These are phyloP conservation scores for Stomatorhinus ivindoensis DNA, from an alignment of 2,113 vertebrate genomes.

Conservation along the genomic window DNA sequence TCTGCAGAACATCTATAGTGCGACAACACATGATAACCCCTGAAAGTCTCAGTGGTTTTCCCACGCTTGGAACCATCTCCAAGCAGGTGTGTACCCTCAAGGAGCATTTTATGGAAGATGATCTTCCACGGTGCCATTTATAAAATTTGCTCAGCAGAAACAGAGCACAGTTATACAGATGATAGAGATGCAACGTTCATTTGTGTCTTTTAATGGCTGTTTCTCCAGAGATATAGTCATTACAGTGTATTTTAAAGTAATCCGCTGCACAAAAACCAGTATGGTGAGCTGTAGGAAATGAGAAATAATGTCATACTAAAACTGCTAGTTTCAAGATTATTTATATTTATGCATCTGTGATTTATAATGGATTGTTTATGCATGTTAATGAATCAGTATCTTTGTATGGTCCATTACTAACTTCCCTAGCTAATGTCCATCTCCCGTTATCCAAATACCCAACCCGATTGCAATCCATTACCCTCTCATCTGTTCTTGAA, in stretches of 20 bases:
- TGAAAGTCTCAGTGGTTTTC: background rate
- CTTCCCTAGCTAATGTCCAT: background rate
- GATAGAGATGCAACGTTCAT: background rate
- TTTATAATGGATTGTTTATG: background rate
- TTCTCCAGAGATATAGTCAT: background rate
- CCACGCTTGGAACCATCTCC: background rate
- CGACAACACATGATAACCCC: background rate
- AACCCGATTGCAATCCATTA: background rate
- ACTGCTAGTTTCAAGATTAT: background rate
- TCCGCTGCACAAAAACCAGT: background rate
- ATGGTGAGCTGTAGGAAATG: background rate
- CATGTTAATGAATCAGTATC: background rate
- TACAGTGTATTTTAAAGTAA: background rate
- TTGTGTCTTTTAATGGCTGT: background rate
- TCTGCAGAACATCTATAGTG: background rate
- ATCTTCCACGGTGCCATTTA: background rate
- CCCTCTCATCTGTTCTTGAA: background rate
- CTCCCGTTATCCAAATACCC: background rate
- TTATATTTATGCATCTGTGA: background rate
- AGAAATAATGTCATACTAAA: background rate
- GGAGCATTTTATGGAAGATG: background rate
- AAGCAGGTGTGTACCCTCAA: background rate
- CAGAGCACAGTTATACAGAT: background rate
- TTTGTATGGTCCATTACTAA: background rate
- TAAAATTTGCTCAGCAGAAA: background rate